Evolutionary conservation across 2,113 vertebrate genomes (phyloP).

Genomic region (Aspidoscelis tigris): DNA sequence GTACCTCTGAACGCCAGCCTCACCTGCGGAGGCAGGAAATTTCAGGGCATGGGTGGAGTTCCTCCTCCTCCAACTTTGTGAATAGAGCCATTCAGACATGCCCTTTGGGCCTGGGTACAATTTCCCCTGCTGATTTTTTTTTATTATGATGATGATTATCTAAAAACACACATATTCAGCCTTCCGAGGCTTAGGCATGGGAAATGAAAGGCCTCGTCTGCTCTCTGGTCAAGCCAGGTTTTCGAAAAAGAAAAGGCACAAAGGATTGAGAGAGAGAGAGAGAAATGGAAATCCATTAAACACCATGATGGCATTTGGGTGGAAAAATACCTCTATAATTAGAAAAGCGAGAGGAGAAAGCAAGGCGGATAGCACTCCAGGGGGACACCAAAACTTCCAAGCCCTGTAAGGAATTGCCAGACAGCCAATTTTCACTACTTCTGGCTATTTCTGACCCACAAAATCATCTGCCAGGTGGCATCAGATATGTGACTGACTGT

Average conservation of each 20-base stretch:
- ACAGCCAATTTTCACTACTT: too few relatives aligned
- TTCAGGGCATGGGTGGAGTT: neutral
- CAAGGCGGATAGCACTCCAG: too few relatives aligned
- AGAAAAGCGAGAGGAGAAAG: too few relatives aligned
- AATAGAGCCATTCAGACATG: neutral
- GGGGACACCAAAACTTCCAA: too few relatives aligned
- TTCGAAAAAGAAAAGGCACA: neutral
- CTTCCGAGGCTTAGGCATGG: neutral
- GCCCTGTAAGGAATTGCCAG: too few relatives aligned
- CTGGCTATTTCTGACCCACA: too few relatives aligned
- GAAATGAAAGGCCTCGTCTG: neutral
- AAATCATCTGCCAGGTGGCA: too few relatives aligned
- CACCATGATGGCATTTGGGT: neutral
- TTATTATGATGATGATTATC: neutral
- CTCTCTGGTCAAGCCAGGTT: neutral
- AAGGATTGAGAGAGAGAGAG: neutral
- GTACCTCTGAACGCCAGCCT: neutral
- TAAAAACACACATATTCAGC: neutral
- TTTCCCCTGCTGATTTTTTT: neutral
- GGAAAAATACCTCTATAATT: neutral
- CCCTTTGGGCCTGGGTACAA: neutral
- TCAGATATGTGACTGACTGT: too few relatives aligned
- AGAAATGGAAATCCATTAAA: neutral
- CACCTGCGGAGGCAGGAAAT: too few relatives aligned
- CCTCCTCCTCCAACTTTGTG: neutral